Percentiles rank a stretch among this genome's conserved stretches.
phyloP scores from a whole-genome alignment of 2,113 vertebrate species.

The Geothlypis trichas region DNA sequence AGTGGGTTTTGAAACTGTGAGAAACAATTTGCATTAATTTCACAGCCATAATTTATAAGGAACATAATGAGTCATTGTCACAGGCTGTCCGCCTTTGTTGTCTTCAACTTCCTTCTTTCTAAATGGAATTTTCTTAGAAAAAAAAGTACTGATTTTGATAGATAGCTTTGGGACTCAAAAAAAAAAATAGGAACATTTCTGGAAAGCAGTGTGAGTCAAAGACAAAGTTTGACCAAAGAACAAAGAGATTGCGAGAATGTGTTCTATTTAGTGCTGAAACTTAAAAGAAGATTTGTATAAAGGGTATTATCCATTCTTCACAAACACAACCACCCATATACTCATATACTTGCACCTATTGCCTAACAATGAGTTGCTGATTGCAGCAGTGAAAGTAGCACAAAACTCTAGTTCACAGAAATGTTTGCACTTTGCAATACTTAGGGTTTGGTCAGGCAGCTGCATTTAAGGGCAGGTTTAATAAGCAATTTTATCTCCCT shows the following conservation, averaged over 20 bases:
- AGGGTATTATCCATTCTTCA: neutral
- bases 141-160: constrained; percentile 58
- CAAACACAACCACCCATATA: neutral
- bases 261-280: neutral
- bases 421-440: constrained; percentile 18
- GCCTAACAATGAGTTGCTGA: neutral
- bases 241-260: neutral
- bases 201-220: constrained; percentile 54
- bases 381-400: constrained; percentile 58
- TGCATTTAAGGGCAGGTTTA: constrained; percentile 21
- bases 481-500: constrained; percentile 10
- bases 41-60: constrained; percentile 72
- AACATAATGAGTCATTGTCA: constrained; percentile 75
- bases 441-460: neutral
- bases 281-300: neutral
- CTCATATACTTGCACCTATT: neutral
- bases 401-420: constrained; percentile 30
- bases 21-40: constrained; percentile 64
- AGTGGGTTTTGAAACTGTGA: constrained; percentile 64
- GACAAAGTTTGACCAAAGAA: constrained; percentile 19
- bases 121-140: constrained; percentile 75
- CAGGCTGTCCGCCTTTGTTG: constrained; percentile 62
- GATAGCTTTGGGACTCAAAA: constrained; percentile 34
- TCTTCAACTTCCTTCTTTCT: constrained; percentile 76
- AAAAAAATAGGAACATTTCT: constrained; percentile 44